Percentiles rank a stretch among this genome's conserved stretches.
phyloP scores from a whole-genome alignment of 2,113 vertebrate species.

The Phrynosoma platyrhinos region DNA sequence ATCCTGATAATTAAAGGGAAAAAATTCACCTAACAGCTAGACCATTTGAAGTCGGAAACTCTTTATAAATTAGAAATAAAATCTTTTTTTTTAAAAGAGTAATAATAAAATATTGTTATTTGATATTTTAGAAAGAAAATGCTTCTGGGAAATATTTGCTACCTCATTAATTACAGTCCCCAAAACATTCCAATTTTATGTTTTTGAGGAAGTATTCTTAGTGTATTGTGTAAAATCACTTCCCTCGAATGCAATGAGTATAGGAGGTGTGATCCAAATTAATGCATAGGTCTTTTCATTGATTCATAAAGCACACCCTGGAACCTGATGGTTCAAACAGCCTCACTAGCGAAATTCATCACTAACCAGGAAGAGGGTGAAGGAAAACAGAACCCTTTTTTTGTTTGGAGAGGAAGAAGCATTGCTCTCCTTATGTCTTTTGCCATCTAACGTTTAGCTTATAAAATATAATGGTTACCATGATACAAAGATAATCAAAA shows the following conservation, averaged over 20 bases:
- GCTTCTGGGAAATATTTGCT: neutral
- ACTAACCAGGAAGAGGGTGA: slow-evolving; percentile 3
- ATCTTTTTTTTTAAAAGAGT: neutral
- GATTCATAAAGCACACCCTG: slow-evolving; percentile 2
- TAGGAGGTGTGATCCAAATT: slow-evolving; percentile 27
- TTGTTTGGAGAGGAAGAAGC: neutral
- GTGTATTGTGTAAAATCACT: neutral
- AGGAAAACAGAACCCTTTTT: neutral
- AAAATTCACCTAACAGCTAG: neutral
- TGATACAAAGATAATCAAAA: no score
- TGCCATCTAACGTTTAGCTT: slow-evolving; percentile 33
- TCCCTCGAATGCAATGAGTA: neutral
- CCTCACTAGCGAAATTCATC: slow-evolving; percentile 23
- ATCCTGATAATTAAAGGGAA: neutral
- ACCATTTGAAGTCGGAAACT: neutral
- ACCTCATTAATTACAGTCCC: neutral
- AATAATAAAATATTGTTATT: neutral
- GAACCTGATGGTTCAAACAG: slow-evolving; percentile 29
- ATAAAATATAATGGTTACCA: slow-evolving; percentile 6
- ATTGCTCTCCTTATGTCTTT: neutral
- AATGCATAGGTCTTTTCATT: neutral
- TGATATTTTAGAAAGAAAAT: no score
- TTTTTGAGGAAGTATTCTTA: neutral
- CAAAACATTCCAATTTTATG: slow-evolving; percentile 20
- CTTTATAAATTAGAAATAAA: neutral